Evolutionary conservation across 1,140 invertebrate genomes (phyloP), one percentile per base, ranked within the genome.

Genomic region (Aphelenchoides besseyi): DNA sequence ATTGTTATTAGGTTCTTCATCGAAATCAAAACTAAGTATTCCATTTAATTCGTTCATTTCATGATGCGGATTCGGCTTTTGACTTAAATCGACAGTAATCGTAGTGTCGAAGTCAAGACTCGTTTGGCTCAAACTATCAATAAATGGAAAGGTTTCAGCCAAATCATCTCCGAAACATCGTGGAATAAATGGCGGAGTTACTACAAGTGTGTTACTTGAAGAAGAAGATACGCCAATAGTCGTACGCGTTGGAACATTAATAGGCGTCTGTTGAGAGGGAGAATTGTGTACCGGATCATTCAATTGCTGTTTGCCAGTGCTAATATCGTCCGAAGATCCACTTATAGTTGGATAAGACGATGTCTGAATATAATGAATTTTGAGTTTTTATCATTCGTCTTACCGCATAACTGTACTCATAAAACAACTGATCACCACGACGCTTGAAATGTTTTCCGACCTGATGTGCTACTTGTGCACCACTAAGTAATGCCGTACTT

Each of bases 151-250:
- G 16, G 71, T 18, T 52, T 82, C 80, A 55, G 73, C 61, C 2
- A 82, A 62, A 16, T 78, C 70, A n/a, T 82, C 80, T 48, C 80
- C 80, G 63, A 82, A 82, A n/a, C 81, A 81, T 63, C 79, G 74
- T 8, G 55, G 55, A 33, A 59, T 5, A 33, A 59, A 59, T 23
- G 55, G 5, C 55, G 5, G 18, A 59, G 18, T 59, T 28, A 8
- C 18, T 5, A 33, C 26, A 28, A 33, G 18, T 23, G 18, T 5
- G 55, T 59, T 23, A 23, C 23, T 23, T 33, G 18, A 59, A 5
- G 55, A 59, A 33, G 18, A 8, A 28, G 55, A 8, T 33, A 33
- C 5, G 26, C 55, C 5, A 59, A 59, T 5, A 33, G 18, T 5
- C 55, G 23, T 59, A 12, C 41, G 41, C 41, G 41, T 48, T 12